Conservation (phyloP, 2,113 vertebrate species). For the Trichechus manatus region DNA sequence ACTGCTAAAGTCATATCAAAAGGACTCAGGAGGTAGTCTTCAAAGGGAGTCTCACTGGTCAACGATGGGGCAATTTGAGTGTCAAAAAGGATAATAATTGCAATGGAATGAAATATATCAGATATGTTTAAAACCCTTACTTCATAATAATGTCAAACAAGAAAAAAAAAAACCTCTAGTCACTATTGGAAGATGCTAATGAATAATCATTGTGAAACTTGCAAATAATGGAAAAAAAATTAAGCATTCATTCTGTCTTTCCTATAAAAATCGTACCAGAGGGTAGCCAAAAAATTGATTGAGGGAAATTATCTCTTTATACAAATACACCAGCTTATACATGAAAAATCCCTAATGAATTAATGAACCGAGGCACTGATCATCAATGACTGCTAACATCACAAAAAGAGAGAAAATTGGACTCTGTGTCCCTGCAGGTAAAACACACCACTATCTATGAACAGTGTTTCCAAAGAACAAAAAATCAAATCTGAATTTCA, state of each 20-base stretch:
- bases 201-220: slow-evolving; percentile 14
- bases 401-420: slow-evolving; percentile 18
- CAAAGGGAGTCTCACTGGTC: not conserved
- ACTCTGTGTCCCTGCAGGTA: not conserved
- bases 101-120: not conserved
- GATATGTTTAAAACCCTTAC: not conserved
- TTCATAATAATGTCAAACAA: not conserved
- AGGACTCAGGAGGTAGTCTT: not conserved
- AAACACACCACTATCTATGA: not conserved
- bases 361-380: not conserved
- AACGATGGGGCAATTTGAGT: not conserved
- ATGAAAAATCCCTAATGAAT: not conserved
- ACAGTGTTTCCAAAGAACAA: not conserved
- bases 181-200: not conserved
- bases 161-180: not conserved
- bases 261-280: not conserved
- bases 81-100: not conserved
- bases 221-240: not conserved
- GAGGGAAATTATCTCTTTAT: not conserved
- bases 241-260: not conserved
- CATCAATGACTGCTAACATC: not conserved
- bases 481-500: not conserved
- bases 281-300: not conserved
- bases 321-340: slow-evolving; percentile 3
- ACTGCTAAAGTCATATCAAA: not conserved